Conservation (phyloP, 1,140 invertebrate genomes). For the Trypoxylus dichotomus region DNA sequence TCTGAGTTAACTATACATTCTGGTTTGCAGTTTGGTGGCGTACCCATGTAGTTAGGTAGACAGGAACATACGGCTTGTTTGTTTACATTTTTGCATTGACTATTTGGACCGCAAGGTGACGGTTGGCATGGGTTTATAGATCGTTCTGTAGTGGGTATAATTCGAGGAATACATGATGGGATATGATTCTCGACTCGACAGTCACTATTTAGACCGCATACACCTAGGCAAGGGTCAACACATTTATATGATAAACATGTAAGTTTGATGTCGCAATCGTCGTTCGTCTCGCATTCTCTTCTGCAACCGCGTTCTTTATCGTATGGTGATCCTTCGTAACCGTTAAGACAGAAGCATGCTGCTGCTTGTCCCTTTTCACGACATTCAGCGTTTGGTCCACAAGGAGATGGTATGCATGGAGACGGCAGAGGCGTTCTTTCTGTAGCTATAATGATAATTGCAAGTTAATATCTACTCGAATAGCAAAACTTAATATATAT, state of each 20-base stretch:
- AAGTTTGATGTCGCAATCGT: conserved; percentile 69
- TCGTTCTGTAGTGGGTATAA: conserved; percentile 69
- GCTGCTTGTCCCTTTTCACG: conserved; percentile 73
- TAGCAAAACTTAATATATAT: neutral
- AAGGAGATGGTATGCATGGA: conserved; percentile 76
- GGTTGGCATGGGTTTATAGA: conserved; percentile 62
- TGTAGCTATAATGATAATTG: conserved; percentile 44
- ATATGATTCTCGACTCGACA: conserved; percentile 74
- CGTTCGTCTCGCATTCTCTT: conserved; percentile 75
- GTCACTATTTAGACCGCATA: conserved; percentile 72
- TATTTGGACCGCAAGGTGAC: conserved; percentile 68
- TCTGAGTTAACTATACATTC: conserved; percentile 66
- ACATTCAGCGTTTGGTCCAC: conserved; percentile 78
- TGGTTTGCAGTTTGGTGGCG: conserved; percentile 63
- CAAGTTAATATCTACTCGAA: neutral
- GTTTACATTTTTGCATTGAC: conserved; percentile 62
- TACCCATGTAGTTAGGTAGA: conserved; percentile 61
- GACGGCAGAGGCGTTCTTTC: conserved; percentile 44
- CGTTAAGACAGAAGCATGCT: conserved; percentile 73
- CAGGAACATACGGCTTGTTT: conserved; percentile 66
- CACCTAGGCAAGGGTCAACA: conserved; percentile 74
- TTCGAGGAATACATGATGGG: conserved; percentile 73
- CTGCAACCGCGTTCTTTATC: conserved; percentile 64
- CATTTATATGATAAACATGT: conserved; percentile 77
- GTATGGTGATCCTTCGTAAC: conserved; percentile 79